A percentile compares a stretch with the other conserved stretches of the same genome.
phyloP scores from a whole-genome alignment of 1,140 invertebrate genomes.

The Pseudomyrmex concolor region DNA sequence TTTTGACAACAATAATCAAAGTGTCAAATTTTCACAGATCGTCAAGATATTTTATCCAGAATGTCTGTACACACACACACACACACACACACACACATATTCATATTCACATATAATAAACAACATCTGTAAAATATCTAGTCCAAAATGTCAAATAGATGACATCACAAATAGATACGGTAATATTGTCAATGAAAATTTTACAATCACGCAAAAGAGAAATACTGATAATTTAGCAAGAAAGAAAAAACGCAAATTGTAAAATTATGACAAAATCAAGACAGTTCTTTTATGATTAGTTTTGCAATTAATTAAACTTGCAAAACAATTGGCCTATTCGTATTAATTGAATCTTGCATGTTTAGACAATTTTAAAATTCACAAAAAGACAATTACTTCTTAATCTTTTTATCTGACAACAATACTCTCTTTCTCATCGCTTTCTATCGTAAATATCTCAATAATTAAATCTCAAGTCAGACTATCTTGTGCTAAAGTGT shows the following conservation, averaged over 20 bases:
- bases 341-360: too few species aligned
- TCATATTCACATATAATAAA: neutral
- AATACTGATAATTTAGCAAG: neutral
- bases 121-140: constrained; percentile 22
- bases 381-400: too few species aligned
- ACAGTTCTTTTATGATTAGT: too few species aligned
- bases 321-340: too few species aligned
- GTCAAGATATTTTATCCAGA: neutral
- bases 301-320: too few species aligned
- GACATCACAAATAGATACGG: neutral
- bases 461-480: neutral
- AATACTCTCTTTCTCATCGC: neutral
- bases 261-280: too few species aligned
- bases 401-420: too few species aligned
- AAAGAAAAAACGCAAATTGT: too few species aligned
- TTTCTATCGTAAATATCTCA: neutral
- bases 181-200: constrained; percentile 25
- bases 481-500: neutral
- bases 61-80: neutral
- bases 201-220: constrained; percentile 9
- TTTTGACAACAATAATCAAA: neutral
- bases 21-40: neutral
- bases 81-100: too few species aligned
- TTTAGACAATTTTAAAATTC: too few species aligned
- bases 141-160: neutral